Evolutionary conservation across 1,140 invertebrate species (phyloP).

Genomic region (Cydia splendana): DNA sequence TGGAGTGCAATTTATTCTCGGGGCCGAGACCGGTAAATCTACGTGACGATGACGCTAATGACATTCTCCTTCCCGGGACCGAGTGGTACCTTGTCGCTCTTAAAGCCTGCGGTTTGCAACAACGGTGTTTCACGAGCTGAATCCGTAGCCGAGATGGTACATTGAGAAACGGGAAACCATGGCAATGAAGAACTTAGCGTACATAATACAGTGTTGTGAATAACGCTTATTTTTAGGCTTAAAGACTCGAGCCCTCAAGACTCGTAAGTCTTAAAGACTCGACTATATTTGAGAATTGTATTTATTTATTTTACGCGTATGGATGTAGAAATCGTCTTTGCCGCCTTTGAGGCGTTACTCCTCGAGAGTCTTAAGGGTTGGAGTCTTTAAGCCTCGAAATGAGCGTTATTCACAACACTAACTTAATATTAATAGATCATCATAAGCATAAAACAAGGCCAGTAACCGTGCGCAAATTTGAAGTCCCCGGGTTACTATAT

Average conservation of each 20-base stretch:
- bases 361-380: too few relatives aligned
- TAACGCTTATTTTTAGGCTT: too few relatives aligned
- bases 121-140: not conserved
- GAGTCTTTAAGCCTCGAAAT: too few relatives aligned
- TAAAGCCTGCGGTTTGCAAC: not conserved
- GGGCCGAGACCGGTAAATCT: not conserved
- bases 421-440: not conserved
- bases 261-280: too few relatives aligned
- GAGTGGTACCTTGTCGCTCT: not conserved
- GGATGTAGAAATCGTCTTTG: too few relatives aligned
- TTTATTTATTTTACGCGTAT: too few relatives aligned
- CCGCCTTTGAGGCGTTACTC: too few relatives aligned
- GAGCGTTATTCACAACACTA: too few relatives aligned
- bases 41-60: constrained; percentile 7
- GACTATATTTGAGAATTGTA: too few relatives aligned
- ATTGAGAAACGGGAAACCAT: not conserved
- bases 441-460: not conserved
- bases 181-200: not conserved
- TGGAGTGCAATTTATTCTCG: constrained; percentile 4
- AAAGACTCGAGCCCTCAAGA: too few relatives aligned
- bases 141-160: too few relatives aligned
- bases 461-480: not conserved
- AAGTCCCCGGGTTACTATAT: not conserved
- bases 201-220: too few relatives aligned
- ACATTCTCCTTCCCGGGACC: not conserved